These are phyloP conservation scores for Lochmaea crataegi DNA, from an alignment of 2,888 invertebrate genomes.

Conservation along the genomic window DNA sequence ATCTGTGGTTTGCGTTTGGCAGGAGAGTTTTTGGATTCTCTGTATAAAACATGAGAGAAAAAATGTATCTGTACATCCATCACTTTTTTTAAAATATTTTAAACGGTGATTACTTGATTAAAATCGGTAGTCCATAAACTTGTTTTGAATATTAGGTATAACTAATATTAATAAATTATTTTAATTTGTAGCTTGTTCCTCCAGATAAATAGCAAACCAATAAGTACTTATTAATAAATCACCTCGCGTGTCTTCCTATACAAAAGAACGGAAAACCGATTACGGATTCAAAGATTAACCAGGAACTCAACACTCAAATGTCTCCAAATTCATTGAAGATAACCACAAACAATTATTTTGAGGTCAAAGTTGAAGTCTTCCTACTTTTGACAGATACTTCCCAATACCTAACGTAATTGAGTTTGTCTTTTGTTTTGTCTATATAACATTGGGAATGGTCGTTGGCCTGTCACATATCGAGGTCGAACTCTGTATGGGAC, in stretches of 20 bases:
- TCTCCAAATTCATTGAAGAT: slow-evolving; percentile 7
- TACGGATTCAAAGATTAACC: slow-evolving; percentile 18
- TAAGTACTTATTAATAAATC: slow-evolving; percentile 6
- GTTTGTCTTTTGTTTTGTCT: slow-evolving; percentile 55
- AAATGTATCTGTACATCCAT: neutral
- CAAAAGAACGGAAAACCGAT: slow-evolving; percentile 3
- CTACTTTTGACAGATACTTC: slow-evolving; percentile 51
- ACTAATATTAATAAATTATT: neutral
- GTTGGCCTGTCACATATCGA: slow-evolving; percentile 62
- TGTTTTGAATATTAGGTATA: neutral
- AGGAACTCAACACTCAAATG: slow-evolving; percentile 20
- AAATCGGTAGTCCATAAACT: neutral
- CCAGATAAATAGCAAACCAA: neutral
- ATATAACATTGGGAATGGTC: slow-evolving; percentile 59
- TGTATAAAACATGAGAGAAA: no score
- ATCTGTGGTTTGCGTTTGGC: no score
- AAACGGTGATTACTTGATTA: neutral
- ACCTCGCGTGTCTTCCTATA: slow-evolving; percentile 20
- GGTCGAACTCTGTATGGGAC: slow-evolving; percentile 51
- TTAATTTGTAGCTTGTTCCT: neutral
- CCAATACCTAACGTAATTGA: slow-evolving; percentile 17
- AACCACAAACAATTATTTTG: slow-evolving; percentile 33
- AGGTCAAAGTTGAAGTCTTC: slow-evolving; percentile 47
- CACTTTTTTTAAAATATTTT: neutral
- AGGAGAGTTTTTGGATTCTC: no score